Evolutionary conservation across 1,140 invertebrate species (phyloP).

Genomic region (Ephestia elutella): DNA sequence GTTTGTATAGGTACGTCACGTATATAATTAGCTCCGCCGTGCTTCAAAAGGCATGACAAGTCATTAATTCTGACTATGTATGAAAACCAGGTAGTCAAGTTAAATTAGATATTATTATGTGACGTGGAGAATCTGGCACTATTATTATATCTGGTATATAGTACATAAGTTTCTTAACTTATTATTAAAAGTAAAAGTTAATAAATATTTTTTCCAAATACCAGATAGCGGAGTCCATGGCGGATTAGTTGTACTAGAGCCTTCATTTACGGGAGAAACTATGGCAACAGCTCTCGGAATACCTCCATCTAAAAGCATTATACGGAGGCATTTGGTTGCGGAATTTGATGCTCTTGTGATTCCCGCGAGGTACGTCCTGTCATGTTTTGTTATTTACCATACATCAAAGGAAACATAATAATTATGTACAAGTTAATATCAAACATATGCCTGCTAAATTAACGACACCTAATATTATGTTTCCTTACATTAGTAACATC

Average conservation of each 20-base stretch:
- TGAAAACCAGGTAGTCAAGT: too few species aligned
- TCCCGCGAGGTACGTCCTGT: conserved; percentile 86
- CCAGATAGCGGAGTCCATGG: conserved; percentile 94
- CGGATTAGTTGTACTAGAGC: conserved; percentile 92
- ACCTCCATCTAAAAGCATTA: conserved; percentile 94
- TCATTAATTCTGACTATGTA: too few species aligned
- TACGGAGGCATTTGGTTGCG: conserved; percentile 90
- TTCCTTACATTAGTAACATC: conserved; percentile 12
- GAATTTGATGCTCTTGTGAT: conserved; percentile 92
- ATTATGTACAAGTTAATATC: conserved; percentile 9
- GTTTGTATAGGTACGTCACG: too few species aligned
- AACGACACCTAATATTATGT: conserved; percentile 17
- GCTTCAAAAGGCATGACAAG: too few species aligned
- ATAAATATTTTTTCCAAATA: neutral
- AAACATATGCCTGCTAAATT: neutral
- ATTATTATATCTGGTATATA: too few species aligned
- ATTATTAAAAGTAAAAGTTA: too few species aligned
- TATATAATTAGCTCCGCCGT: too few species aligned
- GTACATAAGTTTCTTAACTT: too few species aligned
- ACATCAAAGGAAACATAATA: conserved; percentile 29
- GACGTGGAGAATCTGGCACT: too few species aligned
- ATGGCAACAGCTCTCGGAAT: conserved; percentile 95
- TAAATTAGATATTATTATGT: too few species aligned
- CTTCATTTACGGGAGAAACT: conserved; percentile 94
- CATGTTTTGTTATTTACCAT: conserved; percentile 10